Evolutionary conservation across 2,888 invertebrate species (phyloP).

Genomic region (Cantharis nigra): DNA sequence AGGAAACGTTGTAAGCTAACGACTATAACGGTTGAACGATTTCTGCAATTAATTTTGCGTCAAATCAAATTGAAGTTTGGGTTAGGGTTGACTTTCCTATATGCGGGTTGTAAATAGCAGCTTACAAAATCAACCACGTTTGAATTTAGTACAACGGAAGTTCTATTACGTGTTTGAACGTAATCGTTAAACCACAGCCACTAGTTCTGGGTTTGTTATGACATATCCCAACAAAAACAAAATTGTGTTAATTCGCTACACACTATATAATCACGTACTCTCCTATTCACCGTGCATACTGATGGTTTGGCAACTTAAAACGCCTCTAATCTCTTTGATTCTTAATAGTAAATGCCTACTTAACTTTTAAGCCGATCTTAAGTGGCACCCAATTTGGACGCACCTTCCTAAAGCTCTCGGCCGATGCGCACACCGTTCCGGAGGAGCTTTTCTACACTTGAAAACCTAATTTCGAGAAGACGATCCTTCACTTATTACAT

Average conservation of each 20-base stretch:
- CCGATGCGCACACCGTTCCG: background rate
- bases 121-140: slow-evolving; percentile 14
- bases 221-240: slow-evolving; percentile 14
- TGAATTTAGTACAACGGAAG: slow-evolving; percentile 13
- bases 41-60: slow-evolving; percentile 28
- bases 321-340: background rate
- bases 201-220: slow-evolving; percentile 5
- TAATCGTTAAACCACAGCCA: slow-evolving; percentile 13
- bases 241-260: slow-evolving; percentile 9
- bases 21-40: slow-evolving; percentile 20
- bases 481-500: slow-evolving; percentile 8
- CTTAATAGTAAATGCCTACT: background rate
- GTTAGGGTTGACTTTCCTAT: slow-evolving; percentile 15
- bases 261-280: slow-evolving; percentile 9
- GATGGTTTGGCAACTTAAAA: background rate
- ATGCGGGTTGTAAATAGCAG: slow-evolving; percentile 12
- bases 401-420: background rate
- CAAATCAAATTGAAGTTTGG: slow-evolving; percentile 28
- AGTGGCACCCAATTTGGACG: background rate
- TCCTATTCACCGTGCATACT: background rate
- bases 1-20: slow-evolving; percentile 3
- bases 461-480: background rate
- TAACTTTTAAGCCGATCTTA: background rate
- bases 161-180: slow-evolving; percentile 12
- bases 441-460: background rate